Base-by-base conservation (phyloP, 2,888 invertebrate genomes). In the Acleris cristana region DNA sequence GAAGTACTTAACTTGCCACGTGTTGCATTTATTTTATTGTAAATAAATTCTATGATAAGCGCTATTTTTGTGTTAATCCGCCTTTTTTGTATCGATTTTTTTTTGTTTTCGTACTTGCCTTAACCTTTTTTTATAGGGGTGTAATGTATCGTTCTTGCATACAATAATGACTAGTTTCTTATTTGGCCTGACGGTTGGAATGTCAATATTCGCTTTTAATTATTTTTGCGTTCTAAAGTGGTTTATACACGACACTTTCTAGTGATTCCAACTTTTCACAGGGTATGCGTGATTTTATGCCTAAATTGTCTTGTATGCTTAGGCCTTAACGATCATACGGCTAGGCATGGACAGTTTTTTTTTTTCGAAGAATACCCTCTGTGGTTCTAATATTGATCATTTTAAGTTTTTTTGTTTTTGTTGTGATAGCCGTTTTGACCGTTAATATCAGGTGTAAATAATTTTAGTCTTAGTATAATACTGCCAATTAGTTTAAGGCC, bases 1-100 rank as follows among this genome's bases (percentile, higher is more conserved):
- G 74, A 83, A 79, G 88, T 90, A 90, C 88, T 90, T 90, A 89
- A 77, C 73, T 80, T 81, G 79, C 80, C 80, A 79, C 80, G 78
- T 76, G 70, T 73, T 76, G 71, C 72, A 79, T 81, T 81, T 81
- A 76, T 77, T 77, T 79, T 78, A 71, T 76, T 79, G 74, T 82
- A 79, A 66, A 66, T 66, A 66, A 52, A 57, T 61, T 52, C 45
- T 58, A 6, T 52, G 57, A 52, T 66, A 62, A 66, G 66, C 61
- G 61, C 66, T 57, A 66, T 52, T 66, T 56, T 61, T 66, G 57
- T 66, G 66, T 61, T 56, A 61, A 61, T 62, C 66, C 61, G 66
- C 61, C 66, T 66, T 16, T 56, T 48, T 48, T 49, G 18, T 65
- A 23, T 10, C 26, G 45, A 12, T 18, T 45, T 23, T 44, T 21